phyloP scores from a whole-genome alignment of 2,888 invertebrate genomes.

The Boloria euphrosyne region DNA sequence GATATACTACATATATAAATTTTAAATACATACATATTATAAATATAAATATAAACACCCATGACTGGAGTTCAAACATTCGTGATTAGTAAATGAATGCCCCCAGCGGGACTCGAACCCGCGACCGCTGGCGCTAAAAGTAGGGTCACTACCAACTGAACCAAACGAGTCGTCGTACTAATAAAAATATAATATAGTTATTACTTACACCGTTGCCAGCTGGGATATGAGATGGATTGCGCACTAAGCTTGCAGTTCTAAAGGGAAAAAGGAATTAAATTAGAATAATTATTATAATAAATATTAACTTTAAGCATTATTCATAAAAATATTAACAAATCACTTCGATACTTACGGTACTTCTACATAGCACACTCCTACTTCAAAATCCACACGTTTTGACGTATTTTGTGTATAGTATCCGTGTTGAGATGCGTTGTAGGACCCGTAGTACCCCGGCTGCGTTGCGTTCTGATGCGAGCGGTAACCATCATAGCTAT shows the following conservation, averaged over 20 bases:
- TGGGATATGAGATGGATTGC: conserved; percentile 73
- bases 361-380: conserved; percentile 84
- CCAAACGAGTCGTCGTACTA: no score
- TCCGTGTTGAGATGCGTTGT: conserved; percentile 38
- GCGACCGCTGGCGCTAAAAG: no score
- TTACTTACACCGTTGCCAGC: conserved; percentile 83
- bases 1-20: no score
- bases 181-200: background rate
- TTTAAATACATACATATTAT: no score
- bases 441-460: conserved; percentile 40
- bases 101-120: no score
- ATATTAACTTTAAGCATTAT: no score
- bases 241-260: conserved; percentile 79
- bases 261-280: conserved; percentile 40
- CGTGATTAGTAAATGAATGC: no score
- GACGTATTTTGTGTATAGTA: conserved; percentile 41
- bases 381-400: conserved; percentile 48
- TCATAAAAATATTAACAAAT: background rate
- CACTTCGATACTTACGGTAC: conserved; percentile 82
- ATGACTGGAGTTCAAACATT: no score
- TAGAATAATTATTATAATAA: no score
- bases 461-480: conserved; percentile 38
- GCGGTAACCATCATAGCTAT: conserved; percentile 38
- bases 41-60: no score
- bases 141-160: no score